These are phyloP conservation scores for Scleropages formosus DNA, from an alignment of 2,797 vertebrate genomes.

Conservation along the genomic window DNA sequence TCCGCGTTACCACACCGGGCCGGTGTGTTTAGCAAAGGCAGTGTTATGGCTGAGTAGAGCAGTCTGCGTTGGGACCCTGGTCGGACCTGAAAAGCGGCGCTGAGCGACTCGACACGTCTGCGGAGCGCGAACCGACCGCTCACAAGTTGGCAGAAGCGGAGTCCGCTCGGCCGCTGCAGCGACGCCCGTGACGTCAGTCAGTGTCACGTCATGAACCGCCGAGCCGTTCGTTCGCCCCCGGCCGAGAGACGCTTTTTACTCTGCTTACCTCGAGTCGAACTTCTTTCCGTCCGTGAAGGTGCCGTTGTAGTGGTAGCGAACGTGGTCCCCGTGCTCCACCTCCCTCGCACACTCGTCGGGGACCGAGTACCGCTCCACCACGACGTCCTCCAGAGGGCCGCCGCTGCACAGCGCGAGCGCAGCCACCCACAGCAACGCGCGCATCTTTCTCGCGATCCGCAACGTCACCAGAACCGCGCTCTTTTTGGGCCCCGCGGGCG, in stretches of 20 bases:
- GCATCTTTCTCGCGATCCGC: no score
- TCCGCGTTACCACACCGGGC: no score
- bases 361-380: slow-evolving; percentile 81
- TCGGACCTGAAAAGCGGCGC: neutral
- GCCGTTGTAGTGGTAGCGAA: slow-evolving; percentile 95
- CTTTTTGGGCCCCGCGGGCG: no score
- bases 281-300: slow-evolving; percentile 83
- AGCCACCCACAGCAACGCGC: no score
- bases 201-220: neutral
- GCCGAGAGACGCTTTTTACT: neutral
- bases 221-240: neutral
- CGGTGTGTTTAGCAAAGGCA: no score
- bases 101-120: slow-evolving; percentile 7
- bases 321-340: slow-evolving; percentile 80
- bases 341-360: slow-evolving; percentile 79
- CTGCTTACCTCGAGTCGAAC: slow-evolving; percentile 90
- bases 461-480: no score
- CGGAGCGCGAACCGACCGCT: no score
- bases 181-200: neutral
- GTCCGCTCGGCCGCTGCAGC: neutral
- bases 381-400: slow-evolving; percentile 84
- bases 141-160: no score
- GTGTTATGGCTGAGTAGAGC: no score
- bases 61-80: no score
- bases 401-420: slow-evolving; percentile 70